A percentile compares a stretch with the other conserved stretches of the same genome.
Evolutionary conservation across 2,797 vertebrate genomes (phyloP).

Genomic region (Lindbergichthys nudifrons): DNA sequence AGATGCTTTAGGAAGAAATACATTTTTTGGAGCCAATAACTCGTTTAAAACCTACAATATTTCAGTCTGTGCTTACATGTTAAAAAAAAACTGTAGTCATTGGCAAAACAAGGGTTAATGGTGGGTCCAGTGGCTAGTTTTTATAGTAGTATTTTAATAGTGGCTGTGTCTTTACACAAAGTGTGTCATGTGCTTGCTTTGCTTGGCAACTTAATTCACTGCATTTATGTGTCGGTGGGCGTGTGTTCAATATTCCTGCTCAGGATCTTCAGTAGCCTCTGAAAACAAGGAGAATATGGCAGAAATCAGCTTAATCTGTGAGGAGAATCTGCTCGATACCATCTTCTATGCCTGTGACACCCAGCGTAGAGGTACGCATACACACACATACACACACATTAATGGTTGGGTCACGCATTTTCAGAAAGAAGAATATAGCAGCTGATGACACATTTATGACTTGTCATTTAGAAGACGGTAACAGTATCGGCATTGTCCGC

Average conservation of each 20-base stretch:
- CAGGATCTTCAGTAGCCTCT: constrained; percentile 50
- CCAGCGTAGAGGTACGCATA: constrained; percentile 84
- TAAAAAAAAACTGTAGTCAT: not conserved
- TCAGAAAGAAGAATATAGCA: not conserved
- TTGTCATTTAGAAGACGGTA: not conserved
- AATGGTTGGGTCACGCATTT: not conserved
- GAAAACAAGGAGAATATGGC: constrained; percentile 65
- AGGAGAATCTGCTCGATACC: constrained; percentile 89
- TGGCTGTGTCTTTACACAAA: constrained; percentile 33
- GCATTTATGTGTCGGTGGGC: constrained; percentile 6
- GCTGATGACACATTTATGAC: not conserved
- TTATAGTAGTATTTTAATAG: too few species aligned
- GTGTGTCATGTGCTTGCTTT: constrained; percentile 63
- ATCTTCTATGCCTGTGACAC: constrained; percentile 89
- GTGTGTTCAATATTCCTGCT: constrained; percentile 10
- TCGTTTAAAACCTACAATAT: not conserved
- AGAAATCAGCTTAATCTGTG: constrained; percentile 84
- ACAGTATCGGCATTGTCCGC: constrained; percentile 7
- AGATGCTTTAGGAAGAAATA: too few species aligned
- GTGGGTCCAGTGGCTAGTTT: not conserved
- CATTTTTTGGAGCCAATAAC: too few species aligned
- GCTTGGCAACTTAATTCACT: constrained; percentile 2
- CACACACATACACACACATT: not conserved
- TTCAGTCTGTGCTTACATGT: not conserved
- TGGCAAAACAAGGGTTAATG: not conserved